Conservation (phyloP, 2,797 vertebrate species). For the Sebastes oblongus region DNA sequence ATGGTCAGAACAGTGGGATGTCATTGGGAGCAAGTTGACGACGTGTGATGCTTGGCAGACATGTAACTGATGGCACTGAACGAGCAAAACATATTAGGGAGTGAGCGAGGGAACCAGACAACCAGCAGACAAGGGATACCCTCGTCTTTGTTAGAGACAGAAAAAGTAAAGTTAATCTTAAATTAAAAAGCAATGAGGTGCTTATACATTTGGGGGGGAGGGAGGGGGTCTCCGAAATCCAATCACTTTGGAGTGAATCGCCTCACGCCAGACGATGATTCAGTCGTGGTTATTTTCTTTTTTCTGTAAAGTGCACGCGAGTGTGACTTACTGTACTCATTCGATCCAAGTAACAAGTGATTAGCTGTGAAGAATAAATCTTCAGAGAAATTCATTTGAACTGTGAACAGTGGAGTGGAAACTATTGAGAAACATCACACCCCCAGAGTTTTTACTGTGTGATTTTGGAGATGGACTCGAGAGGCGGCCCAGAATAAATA, state of each 20-base stretch:
- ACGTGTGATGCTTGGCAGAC: conserved; percentile 80
- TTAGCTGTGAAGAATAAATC: conserved; percentile 82
- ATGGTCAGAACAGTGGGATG: conserved; percentile 90
- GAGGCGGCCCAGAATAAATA: conserved; percentile 71
- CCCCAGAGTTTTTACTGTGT: conserved; percentile 59
- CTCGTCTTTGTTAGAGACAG: conserved; percentile 36
- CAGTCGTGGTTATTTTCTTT: conserved; percentile 70
- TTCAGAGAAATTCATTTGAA: conserved; percentile 73
- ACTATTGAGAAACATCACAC: conserved; percentile 75
- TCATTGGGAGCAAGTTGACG: conserved; percentile 86
- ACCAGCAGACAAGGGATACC: conserved; percentile 47
- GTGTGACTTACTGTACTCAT: conserved; percentile 74
- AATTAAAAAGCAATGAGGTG: conserved; percentile 80
- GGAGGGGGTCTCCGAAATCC: conserved; percentile 63
- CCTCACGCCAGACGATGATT: conserved; percentile 67
- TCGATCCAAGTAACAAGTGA: conserved; percentile 78
- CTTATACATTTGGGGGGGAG: conserved; percentile 51
- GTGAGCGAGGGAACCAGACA: conserved; percentile 42
- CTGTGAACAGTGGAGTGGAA: conserved; percentile 75
- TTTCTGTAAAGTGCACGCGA: conserved; percentile 71
- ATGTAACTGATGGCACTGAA: conserved; percentile 81
- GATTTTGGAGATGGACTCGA: conserved; percentile 69
- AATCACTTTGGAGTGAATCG: conserved; percentile 71
- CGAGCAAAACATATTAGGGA: conserved; percentile 75
- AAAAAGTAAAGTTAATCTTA: conserved; percentile 76